Evolutionary conservation across 2,888 invertebrate species (phyloP).

Genomic region (Petrolisthes manimaculis): DNA sequence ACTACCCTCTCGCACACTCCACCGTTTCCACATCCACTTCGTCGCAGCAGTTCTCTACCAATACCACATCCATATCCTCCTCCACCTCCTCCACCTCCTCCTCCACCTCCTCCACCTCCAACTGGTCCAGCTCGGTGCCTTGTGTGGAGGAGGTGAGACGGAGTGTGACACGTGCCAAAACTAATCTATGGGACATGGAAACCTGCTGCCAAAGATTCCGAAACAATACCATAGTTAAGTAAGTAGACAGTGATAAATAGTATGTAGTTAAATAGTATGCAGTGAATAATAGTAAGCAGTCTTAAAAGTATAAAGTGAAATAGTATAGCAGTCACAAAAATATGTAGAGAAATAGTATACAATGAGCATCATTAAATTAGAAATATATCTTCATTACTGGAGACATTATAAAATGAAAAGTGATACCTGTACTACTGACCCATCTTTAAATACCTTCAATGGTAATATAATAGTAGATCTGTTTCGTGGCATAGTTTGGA

Average conservation of each 20-base stretch:
- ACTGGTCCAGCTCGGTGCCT: neutral
- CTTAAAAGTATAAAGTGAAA: too few species aligned
- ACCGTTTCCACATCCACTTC: neutral
- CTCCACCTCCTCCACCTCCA: constrained; percentile 16
- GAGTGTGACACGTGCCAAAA: constrained; percentile 25
- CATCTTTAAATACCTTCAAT: too few species aligned
- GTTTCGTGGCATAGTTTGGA: too few species aligned
- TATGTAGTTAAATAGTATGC: neutral
- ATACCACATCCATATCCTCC: neutral
- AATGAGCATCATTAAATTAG: too few species aligned
- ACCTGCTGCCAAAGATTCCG: constrained; percentile 33
- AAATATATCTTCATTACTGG: too few species aligned
- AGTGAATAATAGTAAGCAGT: too few species aligned
- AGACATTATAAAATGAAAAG: too few species aligned
- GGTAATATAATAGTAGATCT: too few species aligned
- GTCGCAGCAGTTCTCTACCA: neutral
- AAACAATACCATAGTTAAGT: constrained; percentile 8
- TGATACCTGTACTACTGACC: too few species aligned
- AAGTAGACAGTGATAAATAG: neutral
- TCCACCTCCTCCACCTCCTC: too few species aligned
- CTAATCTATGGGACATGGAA: constrained; percentile 32
- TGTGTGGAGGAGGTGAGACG: constrained; percentile 2
- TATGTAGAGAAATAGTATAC: too few species aligned
- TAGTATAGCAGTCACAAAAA: too few species aligned
- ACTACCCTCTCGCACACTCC: neutral